These are phyloP conservation scores for Trichogramma evanescens DNA, from an alignment of 2,888 invertebrate species.

Conservation along the genomic window DNA sequence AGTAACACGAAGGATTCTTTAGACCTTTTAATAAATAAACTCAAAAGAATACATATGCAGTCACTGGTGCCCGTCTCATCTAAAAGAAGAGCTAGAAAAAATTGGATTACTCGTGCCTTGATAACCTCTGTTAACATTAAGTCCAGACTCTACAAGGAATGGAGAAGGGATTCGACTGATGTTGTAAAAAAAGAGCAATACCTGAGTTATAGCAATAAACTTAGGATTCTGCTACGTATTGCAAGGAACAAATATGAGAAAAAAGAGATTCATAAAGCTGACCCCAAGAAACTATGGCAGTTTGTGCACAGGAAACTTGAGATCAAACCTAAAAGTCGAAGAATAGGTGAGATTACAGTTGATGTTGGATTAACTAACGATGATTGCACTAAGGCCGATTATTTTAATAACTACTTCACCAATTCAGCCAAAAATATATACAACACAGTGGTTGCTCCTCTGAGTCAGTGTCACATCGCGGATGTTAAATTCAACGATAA, in stretches of 20 bases:
- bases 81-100: background rate
- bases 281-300: slow-evolving; percentile 5
- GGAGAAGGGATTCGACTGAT: background rate
- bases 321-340: background rate
- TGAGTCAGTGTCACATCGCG: no score
- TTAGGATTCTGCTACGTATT: background rate
- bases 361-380: background rate
- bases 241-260: background rate
- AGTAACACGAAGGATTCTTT: background rate
- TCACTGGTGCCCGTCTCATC: background rate
- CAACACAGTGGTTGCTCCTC: no score
- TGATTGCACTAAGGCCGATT: background rate
- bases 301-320: slow-evolving; percentile 1
- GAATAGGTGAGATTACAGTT: background rate
- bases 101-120: slow-evolving; percentile 4
- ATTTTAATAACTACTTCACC: background rate
- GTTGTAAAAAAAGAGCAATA: background rate
- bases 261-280: background rate
- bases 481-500: no score
- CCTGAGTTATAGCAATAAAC: background rate
- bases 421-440: background rate
- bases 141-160: background rate
- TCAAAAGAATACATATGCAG: background rate
- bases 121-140: slow-evolving; percentile 1
- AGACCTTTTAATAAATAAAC: background rate